Conservation (phyloP, 2,888 invertebrate species). For the Drosophila robusta region DNA sequence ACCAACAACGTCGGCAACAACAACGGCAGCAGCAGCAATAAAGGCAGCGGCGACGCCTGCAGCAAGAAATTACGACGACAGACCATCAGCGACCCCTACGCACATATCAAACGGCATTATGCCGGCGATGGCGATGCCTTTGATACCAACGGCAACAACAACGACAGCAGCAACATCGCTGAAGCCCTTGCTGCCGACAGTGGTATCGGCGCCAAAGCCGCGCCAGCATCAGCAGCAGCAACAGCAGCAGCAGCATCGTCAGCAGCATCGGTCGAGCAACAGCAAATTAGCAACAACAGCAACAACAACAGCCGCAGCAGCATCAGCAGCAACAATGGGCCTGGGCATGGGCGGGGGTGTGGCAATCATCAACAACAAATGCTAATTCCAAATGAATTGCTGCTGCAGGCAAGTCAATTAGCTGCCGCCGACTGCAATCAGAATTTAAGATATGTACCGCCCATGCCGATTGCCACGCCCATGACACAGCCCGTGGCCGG, state of each 20-base stretch:
- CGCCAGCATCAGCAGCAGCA: constrained; percentile 65
- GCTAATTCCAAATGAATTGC: constrained; percentile 68
- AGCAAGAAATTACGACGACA: constrained; percentile 82
- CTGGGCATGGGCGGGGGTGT: constrained; percentile 40
- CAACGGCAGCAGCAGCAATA: constrained; percentile 47
- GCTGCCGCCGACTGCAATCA: constrained; percentile 58
- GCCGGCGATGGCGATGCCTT: constrained; percentile 55
- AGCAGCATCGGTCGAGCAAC: constrained; percentile 57
- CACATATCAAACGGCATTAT: constrained; percentile 79
- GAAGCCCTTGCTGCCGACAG: constrained; percentile 62
- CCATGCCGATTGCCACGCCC: constrained; percentile 46
- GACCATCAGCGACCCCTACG: constrained; percentile 83
- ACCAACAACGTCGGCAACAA: constrained; percentile 52
- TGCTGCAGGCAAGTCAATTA: constrained; percentile 64
- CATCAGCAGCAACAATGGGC: constrained; percentile 49
- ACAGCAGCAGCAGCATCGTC: constrained; percentile 50
- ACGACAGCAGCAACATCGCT: constrained; percentile 39
- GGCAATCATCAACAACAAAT: constrained; percentile 68
- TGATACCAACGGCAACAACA: constrained; percentile 54
- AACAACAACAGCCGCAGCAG: constrained; percentile 49
- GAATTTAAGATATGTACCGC: constrained; percentile 71
- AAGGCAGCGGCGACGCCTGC: constrained; percentile 44
- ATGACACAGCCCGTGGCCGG: constrained; percentile 27
- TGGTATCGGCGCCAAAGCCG: constrained; percentile 65
- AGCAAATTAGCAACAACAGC: constrained; percentile 53